These are phyloP conservation scores for Linurgus olivaceus DNA, from an alignment of 2,797 vertebrate species.

Conservation along the genomic window DNA sequence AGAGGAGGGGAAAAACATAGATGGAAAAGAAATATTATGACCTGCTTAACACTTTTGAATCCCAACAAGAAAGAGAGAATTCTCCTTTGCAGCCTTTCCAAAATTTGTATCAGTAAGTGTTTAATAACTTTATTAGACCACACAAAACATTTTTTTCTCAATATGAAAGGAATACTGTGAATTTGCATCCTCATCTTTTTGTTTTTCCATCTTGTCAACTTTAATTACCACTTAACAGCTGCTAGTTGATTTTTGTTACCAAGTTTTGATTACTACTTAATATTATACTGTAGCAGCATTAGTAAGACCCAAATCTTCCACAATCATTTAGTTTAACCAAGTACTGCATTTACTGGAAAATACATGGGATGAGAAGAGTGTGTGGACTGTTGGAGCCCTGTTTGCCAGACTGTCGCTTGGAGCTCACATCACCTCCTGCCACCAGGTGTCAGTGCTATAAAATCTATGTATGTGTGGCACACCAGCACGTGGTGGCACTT, in stretches of 20 bases:
- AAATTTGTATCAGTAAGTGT: not conserved
- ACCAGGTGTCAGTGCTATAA: slow-evolving; percentile 30
- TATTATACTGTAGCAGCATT: not conserved
- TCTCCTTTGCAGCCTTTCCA: not conserved
- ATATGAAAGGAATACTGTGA: not conserved
- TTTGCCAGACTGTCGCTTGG: not conserved
- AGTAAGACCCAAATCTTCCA: not conserved
- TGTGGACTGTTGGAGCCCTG: fast-evolving
- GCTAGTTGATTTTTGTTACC: not conserved
- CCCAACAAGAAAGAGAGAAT: not conserved
- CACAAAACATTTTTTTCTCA: not conserved
- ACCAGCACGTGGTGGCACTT: fast-evolving
- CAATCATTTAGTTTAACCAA: not conserved
- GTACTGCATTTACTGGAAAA: not conserved
- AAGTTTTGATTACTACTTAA: not conserved
- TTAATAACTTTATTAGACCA: not conserved
- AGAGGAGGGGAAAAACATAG: not conserved
- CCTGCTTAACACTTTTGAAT: not conserved
- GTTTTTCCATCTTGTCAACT: not conserved
- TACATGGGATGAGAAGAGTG: fast-evolving
- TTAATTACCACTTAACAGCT: not conserved
- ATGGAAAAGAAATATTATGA: not conserved
- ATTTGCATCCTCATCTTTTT: not conserved
- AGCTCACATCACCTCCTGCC: not conserved
- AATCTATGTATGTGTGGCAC: not conserved